Percentiles rank a stretch among this genome's conserved stretches.
Evolutionary conservation across 2,113 vertebrate genomes (phyloP).

Genomic region (Dipodomys merriami): DNA sequence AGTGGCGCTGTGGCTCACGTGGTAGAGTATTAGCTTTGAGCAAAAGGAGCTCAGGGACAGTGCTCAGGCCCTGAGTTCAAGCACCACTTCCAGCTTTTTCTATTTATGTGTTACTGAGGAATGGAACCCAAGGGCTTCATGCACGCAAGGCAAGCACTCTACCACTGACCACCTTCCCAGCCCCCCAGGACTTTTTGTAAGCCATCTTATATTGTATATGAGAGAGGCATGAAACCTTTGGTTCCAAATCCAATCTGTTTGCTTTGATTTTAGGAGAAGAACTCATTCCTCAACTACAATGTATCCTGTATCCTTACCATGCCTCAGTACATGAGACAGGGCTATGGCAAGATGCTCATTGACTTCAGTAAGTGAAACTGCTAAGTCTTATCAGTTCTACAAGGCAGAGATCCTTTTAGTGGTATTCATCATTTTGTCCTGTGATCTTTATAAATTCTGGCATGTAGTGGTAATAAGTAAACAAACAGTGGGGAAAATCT

Average conservation of each 20-base stretch:
- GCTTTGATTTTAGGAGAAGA: constrained; percentile 93
- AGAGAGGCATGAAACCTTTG: not conserved
- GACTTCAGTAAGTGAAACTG: constrained; percentile 95
- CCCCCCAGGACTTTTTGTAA: not conserved
- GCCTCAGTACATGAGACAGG: constrained; percentile 99
- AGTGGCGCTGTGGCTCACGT: too few species aligned
- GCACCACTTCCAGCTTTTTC: too few species aligned
- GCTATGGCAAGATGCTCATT: constrained; percentile 99
- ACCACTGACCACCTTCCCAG: too few species aligned
- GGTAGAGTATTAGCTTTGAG: too few species aligned
- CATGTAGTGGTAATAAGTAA: not conserved
- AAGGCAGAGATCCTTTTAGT: not conserved
- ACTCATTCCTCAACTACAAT: constrained; percentile 99
- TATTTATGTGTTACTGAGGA: too few species aligned
- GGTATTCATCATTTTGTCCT: not conserved
- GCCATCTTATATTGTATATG: constrained; percentile 43
- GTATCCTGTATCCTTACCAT: constrained; percentile 99
- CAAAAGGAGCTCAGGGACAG: too few species aligned
- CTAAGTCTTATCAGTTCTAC: not conserved
- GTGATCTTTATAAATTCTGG: not conserved
- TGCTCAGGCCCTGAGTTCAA: too few species aligned
- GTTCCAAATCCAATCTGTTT: not conserved
- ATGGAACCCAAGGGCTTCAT: too few species aligned
- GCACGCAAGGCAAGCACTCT: too few species aligned
- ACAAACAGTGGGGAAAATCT: not conserved